Evolutionary conservation across 2,113 vertebrate species (phyloP), one percentile per base, ranked within the genome.

Genomic region (Kryptolebias marmoratus): DNA sequence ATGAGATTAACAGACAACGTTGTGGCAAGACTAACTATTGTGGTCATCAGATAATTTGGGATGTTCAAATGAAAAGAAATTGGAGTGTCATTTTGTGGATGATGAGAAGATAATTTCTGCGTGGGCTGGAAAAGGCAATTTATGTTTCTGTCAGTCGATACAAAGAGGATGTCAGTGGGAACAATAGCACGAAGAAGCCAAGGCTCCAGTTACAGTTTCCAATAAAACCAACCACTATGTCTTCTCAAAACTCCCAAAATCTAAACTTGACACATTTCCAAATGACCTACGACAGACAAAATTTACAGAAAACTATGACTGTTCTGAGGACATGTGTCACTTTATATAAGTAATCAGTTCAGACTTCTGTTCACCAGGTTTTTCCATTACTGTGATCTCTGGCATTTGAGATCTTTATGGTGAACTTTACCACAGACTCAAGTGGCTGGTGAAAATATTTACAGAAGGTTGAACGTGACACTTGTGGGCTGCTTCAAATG

Each of bases 321-420:
- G 49, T 70, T 79, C 65, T 64, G 32, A 64, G 81, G 30, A 71
- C 68, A 69, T 39, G 15, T 72, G 79, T 83, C 77, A 85, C 81
- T 83, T 83, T 58, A 71, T 59, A 67, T 61, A 79, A 68, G 59
- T 53, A 49, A 54, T 84, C 72, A 72, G 68, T 70, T 75, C 58
- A 77, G 62, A 72, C 58, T 58, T 5, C 66, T 67, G 66, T 75
- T 75, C 68, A 73, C 18, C 59, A 73, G 79, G 74, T 82, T 85
- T 88, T 89, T 82, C 82, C 84, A 89, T 89, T 71, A 85, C 36
- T 39, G 60, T 68, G 59, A 68, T 71, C 69, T 74, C 58, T 75
- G 70, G 72, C 63, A 65, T 82, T 71, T 81, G 81, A 85, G 85
- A 79, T 68, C 77, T 81, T 73, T 74, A 70, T 77, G 69, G 68